These are phyloP conservation scores for Zaprionus bogoriensis DNA, from an alignment of 2,888 invertebrate genomes.

Conservation along the genomic window DNA sequence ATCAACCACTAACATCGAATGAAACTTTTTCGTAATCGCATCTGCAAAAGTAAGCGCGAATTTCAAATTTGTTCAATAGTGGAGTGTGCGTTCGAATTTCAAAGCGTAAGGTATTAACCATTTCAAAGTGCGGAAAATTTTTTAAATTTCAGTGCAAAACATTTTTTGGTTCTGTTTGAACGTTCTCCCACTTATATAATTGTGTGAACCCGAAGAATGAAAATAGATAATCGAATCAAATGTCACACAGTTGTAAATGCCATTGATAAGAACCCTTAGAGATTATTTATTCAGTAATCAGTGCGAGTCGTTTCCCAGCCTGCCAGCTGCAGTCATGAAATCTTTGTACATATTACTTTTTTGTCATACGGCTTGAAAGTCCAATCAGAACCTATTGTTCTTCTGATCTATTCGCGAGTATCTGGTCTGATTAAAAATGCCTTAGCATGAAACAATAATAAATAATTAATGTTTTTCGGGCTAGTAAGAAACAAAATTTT, in stretches of 20 bases:
- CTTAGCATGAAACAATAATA: too few relatives aligned
- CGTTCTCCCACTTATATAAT: neutral
- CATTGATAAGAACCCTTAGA: slow-evolving; percentile 38
- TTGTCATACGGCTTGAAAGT: slow-evolving; percentile 31
- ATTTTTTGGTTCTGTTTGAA: too few relatives aligned
- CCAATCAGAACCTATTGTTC: too few relatives aligned
- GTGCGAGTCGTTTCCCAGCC: slow-evolving; percentile 4
- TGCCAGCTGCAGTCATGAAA: neutral
- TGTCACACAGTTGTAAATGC: slow-evolving; percentile 22
- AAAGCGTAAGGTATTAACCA: slow-evolving; percentile 74
- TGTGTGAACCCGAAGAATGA: neutral
- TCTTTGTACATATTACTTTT: neutral
- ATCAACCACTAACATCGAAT: slow-evolving; percentile 24
- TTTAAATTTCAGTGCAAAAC: too few relatives aligned
- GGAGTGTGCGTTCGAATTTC: slow-evolving; percentile 75
- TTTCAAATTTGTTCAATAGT: slow-evolving; percentile 56
- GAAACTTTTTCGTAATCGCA: slow-evolving; percentile 53
- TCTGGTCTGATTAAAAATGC: too few relatives aligned
- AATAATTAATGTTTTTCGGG: too few relatives aligned
- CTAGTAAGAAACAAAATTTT: too few relatives aligned
- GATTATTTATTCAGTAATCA: slow-evolving; percentile 31
- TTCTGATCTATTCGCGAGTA: too few relatives aligned
- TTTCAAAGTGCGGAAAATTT: slow-evolving; percentile 27
- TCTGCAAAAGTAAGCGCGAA: slow-evolving; percentile 48
- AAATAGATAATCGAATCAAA: slow-evolving; percentile 21